phyloP scores from a whole-genome alignment of 2,113 vertebrate species.

The Chloropsis hardwickii region DNA sequence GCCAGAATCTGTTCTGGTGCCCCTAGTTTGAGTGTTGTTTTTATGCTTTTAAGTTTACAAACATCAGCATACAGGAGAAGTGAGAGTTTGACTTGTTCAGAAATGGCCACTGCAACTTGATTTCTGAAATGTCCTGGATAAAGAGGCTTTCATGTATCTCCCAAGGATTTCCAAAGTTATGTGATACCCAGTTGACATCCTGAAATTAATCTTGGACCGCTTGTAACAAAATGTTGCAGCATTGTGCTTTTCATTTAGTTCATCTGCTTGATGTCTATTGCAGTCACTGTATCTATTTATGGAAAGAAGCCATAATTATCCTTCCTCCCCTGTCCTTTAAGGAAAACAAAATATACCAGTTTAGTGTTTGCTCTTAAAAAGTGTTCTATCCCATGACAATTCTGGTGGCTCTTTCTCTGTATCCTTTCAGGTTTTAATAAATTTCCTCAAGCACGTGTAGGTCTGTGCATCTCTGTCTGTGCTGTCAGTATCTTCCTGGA shows the following conservation, averaged over 20 bases:
- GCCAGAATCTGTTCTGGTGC: not conserved
- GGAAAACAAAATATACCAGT: not conserved
- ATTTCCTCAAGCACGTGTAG: not conserved
- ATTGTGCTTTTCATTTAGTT: not conserved
- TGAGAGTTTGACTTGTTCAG: not conserved
- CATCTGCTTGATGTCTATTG: not conserved
- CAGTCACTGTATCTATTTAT: rapidly evolving
- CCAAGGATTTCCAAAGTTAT: not conserved
- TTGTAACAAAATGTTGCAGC: not conserved
- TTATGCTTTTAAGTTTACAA: not conserved
- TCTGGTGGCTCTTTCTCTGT: not conserved
- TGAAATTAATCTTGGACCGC: not conserved
- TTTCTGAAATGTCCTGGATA: not conserved
- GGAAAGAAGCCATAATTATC: not conserved
- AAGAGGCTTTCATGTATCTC: not conserved
- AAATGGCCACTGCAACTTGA: not conserved
- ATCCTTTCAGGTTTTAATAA: not conserved
- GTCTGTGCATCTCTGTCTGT: not conserved
- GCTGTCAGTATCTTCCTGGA: not conserved
- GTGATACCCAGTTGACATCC: not conserved
- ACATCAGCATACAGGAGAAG: not conserved
- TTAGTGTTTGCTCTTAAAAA: not conserved
- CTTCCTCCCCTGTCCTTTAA: not conserved
- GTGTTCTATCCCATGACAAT: not conserved
- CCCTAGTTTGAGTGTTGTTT: not conserved